A percentile compares a stretch with the other conserved stretches of the same genome.
Conservation (phyloP, 2,888 invertebrate species). For the Tipula helvola region DNA sequence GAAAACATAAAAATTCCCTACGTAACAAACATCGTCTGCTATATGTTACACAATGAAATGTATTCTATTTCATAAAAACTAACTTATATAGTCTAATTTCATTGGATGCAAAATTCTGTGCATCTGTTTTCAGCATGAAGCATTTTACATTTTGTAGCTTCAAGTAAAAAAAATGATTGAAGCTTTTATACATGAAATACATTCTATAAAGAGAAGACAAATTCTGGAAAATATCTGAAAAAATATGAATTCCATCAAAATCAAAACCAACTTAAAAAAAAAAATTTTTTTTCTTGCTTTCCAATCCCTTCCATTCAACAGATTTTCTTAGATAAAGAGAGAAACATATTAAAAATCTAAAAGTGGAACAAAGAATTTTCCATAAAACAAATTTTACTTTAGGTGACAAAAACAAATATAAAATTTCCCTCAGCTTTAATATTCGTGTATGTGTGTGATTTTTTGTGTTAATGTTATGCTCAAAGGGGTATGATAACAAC, state of each 20-base stretch:
- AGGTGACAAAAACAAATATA: not conserved
- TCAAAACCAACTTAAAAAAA: not conserved
- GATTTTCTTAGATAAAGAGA: not conserved
- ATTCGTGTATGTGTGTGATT: not conserved
- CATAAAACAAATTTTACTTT: not conserved
- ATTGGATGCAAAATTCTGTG: too few relatives aligned
- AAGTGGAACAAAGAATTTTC: not conserved
- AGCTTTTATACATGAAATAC: too few relatives aligned
- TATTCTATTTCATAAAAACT: too few relatives aligned
- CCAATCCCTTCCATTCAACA: not conserved
- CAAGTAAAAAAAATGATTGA: too few relatives aligned
- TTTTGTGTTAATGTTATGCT: not conserved
- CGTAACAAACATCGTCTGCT: too few relatives aligned
- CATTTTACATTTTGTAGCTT: too few relatives aligned
- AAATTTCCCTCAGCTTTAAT: not conserved
- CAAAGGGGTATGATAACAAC: not conserved
- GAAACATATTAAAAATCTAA: not conserved
- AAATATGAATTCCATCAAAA: not conserved
- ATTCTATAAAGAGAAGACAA: too few relatives aligned
- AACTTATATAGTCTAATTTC: too few relatives aligned
- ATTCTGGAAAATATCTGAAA: not conserved
- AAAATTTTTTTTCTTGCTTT: not conserved
- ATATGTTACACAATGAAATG: too few relatives aligned
- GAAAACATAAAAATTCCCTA: too few relatives aligned
- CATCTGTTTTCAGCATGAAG: too few relatives aligned